Evolutionary conservation across 2,797 vertebrate genomes (phyloP), one percentile per base, ranked within the genome.

Genomic region (Momotus momota): DNA sequence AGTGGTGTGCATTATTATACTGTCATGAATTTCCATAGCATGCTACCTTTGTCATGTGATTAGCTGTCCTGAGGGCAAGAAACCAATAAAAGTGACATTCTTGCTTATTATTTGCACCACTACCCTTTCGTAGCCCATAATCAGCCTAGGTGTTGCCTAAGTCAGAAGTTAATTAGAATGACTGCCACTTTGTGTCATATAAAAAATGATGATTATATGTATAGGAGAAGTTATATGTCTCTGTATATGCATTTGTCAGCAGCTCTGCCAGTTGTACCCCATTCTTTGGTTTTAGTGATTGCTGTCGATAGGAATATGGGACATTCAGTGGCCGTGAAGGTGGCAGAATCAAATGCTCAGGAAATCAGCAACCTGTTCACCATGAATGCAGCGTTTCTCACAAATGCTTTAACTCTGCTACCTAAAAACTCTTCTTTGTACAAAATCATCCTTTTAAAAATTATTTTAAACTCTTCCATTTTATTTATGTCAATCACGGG

Each of bases 161-260:
- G 94, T 94, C 90, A 75, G 48, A 96, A 97, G 91, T 93, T 98
- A 97, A 98, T 98, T 98, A 97, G 97, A 96, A 72, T 49, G 86
- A 83, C 94, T 97, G 91, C 93, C 93, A 89, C 91, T 94, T 86
- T 29, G 13, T 92, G 89, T 96, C 86, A 43, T 22, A 7, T 48
- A 41, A 92, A 96, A 62, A 88, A 83, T 87, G 92, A 95, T 96
- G 60, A 45, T 71, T 90, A 52, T 58, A 67, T 43, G 49, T 75
- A 86, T 58, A 60, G 93, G 91, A 94, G 90, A 91, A 95, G 90
- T 93, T 94, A 25, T 46, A 51, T 74, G 40, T 52, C 86, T 94
- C 81, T 48, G 1, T 25, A 19, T 52, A 69, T 1, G 5, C 90
- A 67, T 88, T 91, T 93, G 80, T 91, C 91, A 84, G 84, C 85